These are phyloP conservation scores for Leucoraja erinaceus DNA, from an alignment of 2,113 vertebrate species.

Conservation along the genomic window DNA sequence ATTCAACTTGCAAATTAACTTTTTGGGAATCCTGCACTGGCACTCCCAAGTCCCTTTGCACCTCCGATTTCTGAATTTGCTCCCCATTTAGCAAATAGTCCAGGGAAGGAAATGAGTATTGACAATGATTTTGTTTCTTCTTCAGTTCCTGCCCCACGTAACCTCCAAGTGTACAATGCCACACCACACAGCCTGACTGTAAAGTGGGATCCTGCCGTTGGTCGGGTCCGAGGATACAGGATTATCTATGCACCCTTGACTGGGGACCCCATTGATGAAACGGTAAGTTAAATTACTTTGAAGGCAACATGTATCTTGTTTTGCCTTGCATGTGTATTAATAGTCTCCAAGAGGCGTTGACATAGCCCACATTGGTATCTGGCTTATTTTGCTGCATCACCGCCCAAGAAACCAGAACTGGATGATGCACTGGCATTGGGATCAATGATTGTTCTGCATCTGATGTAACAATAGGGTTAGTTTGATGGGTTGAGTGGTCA, in stretches of 20 bases:
- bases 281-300: conserved; percentile 56
- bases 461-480: background rate
- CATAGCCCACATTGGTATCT: too few relatives aligned
- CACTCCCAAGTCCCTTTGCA: too few relatives aligned
- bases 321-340: background rate
- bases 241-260: conserved; percentile 64
- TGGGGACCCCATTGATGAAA: conserved; percentile 64
- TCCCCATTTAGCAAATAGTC: too few relatives aligned
- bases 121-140: conserved; percentile 16
- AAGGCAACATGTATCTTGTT: background rate
- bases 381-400: background rate
- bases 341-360: too few relatives aligned
- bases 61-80: too few relatives aligned
- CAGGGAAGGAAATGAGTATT: background rate
- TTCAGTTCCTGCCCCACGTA: conserved; percentile 74
- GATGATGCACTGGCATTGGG: background rate
- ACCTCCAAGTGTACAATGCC: conserved; percentile 82
- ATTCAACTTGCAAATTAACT: too few relatives aligned
- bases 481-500: background rate
- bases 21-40: too few relatives aligned
- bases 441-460: background rate
- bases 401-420: background rate
- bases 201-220: conserved; percentile 83
- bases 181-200: conserved; percentile 73
- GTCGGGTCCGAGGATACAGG: conserved; percentile 77